These are phyloP conservation scores for Austrofundulus limnaeus DNA, from an alignment of 2,113 vertebrate species.

Conservation along the genomic window DNA sequence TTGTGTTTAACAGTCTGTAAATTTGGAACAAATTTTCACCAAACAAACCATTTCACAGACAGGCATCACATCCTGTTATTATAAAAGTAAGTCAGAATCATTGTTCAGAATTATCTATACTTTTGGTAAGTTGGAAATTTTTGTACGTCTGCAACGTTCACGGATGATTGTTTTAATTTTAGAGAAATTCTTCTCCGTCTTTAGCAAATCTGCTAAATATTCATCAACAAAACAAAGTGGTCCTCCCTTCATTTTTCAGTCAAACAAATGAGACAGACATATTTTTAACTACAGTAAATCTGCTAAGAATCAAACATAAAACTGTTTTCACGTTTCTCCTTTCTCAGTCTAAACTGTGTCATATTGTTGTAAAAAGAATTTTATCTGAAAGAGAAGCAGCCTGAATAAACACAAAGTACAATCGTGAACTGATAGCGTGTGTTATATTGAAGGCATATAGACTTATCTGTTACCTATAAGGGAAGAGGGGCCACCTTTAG, in stretches of 20 bases:
- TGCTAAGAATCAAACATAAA: background rate
- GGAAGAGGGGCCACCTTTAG: background rate
- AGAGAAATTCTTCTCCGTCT: background rate
- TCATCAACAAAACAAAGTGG: background rate
- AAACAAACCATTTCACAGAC: constrained; percentile 45
- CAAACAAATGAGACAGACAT: background rate
- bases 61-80: constrained; percentile 30
- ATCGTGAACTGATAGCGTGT: background rate
- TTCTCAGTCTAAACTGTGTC: background rate
- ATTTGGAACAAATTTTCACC: background rate
- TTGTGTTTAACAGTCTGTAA: background rate
- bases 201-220: constrained; percentile 10
- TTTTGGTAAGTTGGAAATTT: constrained; percentile 45
- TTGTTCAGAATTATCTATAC: constrained; percentile 22
- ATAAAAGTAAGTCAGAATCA: constrained; percentile 51
- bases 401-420: background rate
- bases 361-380: background rate
- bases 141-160: constrained; percentile 35
- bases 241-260: background rate
- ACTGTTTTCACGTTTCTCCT: background rate
- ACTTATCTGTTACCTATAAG: background rate
- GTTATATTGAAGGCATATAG: background rate
- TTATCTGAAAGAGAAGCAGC: background rate
- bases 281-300: background rate
- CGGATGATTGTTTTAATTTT: constrained; percentile 22